Evolutionary conservation across 2,888 invertebrate genomes (phyloP), one percentile per base, ranked within the genome.

Genomic region (Aleiodes leptofemur): DNA sequence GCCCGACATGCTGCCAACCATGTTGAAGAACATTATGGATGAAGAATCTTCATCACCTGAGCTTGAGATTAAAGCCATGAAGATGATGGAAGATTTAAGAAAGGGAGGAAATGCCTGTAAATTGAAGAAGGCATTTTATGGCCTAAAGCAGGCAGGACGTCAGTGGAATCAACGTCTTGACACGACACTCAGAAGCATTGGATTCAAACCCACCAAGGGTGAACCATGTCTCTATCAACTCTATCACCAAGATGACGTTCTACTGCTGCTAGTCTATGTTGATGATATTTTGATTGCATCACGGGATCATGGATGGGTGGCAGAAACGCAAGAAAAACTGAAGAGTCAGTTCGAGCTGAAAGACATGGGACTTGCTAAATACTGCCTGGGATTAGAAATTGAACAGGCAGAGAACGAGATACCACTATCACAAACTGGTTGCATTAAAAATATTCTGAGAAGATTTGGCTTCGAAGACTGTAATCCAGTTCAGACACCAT

Each of bases 221-320:
- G 80, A 81, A 66, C 77, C 77, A 4, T 81, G 80, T 14, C 34
- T 66, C 4, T 75, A 71, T n/a, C 69, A 53, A 31, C n/a, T 23
- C 5, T 23, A 43, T 16, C 9, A 38, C 11, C 64, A 53, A 13
- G 23, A 53, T 0, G 64, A 70, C 4, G 16, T 74, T 16, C 38
- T 70, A 1, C 29, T 74, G 23, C 51, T 74, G 11, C 48, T 55
- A 14, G n/a, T 70, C 1, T 74, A 55, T 8, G 74, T 66, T 0
- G 64, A 74, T 34, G 74, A 71, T n/a, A 61, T 74, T 16, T 48
- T 74, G 16, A 34, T 70, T 1, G 64, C 71, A 8, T 64, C 55
- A 2, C 7, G 53, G 23, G 31, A 71, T 16, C 53, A 53, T 29
- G 31, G 48, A 6, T 53, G 51, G n/a, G 38, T 74, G 23, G 7